These are phyloP conservation scores for Apocheima hispidaria DNA, from an alignment of 2,888 invertebrate species.

Conservation along the genomic window DNA sequence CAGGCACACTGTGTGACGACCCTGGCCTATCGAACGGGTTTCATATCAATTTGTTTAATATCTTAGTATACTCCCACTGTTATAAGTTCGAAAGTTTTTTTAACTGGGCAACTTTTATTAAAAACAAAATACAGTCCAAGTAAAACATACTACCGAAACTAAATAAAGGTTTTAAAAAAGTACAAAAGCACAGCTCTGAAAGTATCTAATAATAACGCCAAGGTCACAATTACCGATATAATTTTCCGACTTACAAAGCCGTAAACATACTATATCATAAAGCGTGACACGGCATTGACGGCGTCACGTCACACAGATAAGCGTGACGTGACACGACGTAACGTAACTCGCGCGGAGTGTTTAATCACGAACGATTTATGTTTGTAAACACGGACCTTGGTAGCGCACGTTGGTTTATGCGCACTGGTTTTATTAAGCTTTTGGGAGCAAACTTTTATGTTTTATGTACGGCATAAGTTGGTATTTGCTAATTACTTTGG, in stretches of 20 bases:
- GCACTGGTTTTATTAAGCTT: constrained; percentile 37
- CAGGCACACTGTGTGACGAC: too few relatives aligned
- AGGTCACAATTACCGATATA: background rate
- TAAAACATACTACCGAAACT: too few relatives aligned
- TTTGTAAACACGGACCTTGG: constrained; percentile 39
- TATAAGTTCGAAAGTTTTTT: too few relatives aligned
- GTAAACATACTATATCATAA: constrained; percentile 44
- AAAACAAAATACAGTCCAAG: too few relatives aligned
- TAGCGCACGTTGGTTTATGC: constrained; percentile 27
- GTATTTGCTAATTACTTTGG: constrained; percentile 15
- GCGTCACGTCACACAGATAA: constrained; percentile 44
- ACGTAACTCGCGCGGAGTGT: constrained; percentile 37
- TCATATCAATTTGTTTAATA: too few relatives aligned
- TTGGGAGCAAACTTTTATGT: constrained; percentile 16
- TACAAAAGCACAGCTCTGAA: background rate
- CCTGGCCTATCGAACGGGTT: too few relatives aligned
- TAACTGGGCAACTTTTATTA: too few relatives aligned
- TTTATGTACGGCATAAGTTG: constrained; percentile 1
- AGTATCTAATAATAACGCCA: background rate
- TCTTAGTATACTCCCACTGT: too few relatives aligned
- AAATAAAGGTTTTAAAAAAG: too few relatives aligned
- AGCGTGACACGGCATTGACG: constrained; percentile 40
- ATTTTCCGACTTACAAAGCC: constrained; percentile 33
- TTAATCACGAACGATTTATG: constrained; percentile 46
- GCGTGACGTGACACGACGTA: constrained; percentile 39